Base-by-base conservation (phyloP, 2,797 vertebrate genomes). In the Eulemur coronatus region DNA sequence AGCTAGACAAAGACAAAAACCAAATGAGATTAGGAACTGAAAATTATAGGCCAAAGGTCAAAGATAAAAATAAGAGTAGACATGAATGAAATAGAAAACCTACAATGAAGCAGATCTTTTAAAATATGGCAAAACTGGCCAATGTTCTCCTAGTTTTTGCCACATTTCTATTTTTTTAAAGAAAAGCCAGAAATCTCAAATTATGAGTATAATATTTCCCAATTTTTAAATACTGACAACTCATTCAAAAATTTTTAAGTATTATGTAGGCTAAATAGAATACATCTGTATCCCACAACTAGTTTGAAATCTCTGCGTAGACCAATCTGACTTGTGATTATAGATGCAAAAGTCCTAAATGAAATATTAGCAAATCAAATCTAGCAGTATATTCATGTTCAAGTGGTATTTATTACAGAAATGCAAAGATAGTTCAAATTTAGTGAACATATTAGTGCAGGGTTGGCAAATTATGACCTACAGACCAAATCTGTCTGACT, bases 41-140 rank as follows among this genome's bases (percentile, higher is more conserved):
- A 94, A 91, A 80, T 50, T 70, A 90, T 6, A 89, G 43, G 55
- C 46, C 22, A 95, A 96, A 89, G 48, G 12, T 61, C 72, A 97
- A 76, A 92, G 38, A n/a, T n/a, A 82, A 86, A 90, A 95, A 24
- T 46, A 65, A 70, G 22, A 69, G 24, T 43, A 89, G 73, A 89
- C 82, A 35, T 85, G 52, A 85, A 81, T 65, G 13, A 95, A 95
- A 88, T 33, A 75, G 35, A 90, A 97, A 94, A 79, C 24, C 79
- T 10, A 61, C 14, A 35, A 69, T 55, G 55, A 14, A 91, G 38
- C 84, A 76, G 7, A 57, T 81, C 38, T 72, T 63, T 59, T 72
- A 48, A 70, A 91, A 91, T 61, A 15, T n/a, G 33, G 48, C 59
- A 63, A 94, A 95, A 57, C 15, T 63, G 24, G 20, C 50, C 59